A percentile compares a stretch with the other conserved stretches of the same genome.
phyloP scores from a whole-genome alignment of 1,140 invertebrate genomes.

The Lasioglossum albipes region DNA sequence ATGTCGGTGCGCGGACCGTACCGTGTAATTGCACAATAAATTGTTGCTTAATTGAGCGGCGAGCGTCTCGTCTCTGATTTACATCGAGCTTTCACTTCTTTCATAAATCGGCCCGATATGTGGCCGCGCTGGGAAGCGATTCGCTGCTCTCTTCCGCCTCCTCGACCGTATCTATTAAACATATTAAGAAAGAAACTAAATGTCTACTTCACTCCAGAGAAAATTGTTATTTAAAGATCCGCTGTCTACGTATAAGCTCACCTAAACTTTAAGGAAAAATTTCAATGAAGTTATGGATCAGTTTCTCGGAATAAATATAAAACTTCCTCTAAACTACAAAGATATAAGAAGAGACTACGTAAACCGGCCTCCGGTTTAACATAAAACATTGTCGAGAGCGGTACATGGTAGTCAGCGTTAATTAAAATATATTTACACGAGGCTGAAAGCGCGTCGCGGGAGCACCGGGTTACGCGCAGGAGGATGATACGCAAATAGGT shows the following conservation, averaged over 20 bases:
- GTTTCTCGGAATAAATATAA: no score
- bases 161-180: neutral
- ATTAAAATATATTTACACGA: neutral
- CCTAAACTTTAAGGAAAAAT: no score
- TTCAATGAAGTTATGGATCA: no score
- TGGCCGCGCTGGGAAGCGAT: neutral
- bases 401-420: neutral
- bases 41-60: constrained; percentile 59
- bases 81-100: constrained; percentile 60
- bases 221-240: no score
- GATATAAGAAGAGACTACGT: no score
- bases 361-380: no score
- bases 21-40: constrained; percentile 62
- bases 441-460: no score
- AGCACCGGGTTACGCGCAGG: no score
- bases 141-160: neutral
- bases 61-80: constrained; percentile 53
- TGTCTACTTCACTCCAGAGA: no score
- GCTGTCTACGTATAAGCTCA: no score
- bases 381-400: neutral
- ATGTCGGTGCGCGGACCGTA: constrained; percentile 31
- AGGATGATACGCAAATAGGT: neutral
- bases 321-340: no score
- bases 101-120: constrained; percentile 55
- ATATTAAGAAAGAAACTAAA: no score